Percentiles rank a stretch among this genome's conserved stretches.
Conservation (phyloP, 2,888 invertebrate species). For the Pachycephus smyrnensis region DNA sequence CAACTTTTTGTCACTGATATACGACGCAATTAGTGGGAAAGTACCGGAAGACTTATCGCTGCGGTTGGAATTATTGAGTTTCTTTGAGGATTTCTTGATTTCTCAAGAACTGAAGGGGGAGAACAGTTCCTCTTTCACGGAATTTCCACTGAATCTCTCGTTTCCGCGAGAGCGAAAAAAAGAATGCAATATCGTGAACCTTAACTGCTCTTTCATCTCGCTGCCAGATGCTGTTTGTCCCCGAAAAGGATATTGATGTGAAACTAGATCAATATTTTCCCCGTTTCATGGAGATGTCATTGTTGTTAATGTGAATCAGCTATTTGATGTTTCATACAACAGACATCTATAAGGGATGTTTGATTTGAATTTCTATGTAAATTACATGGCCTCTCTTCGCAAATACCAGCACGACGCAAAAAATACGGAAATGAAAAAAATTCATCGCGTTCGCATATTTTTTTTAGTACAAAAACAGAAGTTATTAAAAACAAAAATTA, state of each 20-base stretch:
- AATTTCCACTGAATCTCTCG: not conserved
- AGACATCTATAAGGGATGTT: not conserved
- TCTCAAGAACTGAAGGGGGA: not conserved
- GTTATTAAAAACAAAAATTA: not conserved
- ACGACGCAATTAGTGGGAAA: not conserved
- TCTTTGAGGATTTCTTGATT: not conserved
- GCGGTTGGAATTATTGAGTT: not conserved
- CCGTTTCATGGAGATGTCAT: not conserved
- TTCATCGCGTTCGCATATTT: not conserved
- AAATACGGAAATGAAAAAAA: not conserved
- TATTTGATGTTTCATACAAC: not conserved
- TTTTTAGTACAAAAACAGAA: not conserved
- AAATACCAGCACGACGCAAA: not conserved
- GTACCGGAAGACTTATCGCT: not conserved
- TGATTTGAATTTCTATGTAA: not conserved
- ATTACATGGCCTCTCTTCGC: not conserved
- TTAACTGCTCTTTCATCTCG: not conserved
- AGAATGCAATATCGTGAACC: not conserved
- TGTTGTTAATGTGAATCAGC: not conserved
- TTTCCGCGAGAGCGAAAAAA: not conserved
- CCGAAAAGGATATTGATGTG: not conserved
- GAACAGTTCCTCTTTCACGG: not conserved
- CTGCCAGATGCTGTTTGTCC: conserved; percentile 2
- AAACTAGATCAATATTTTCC: not conserved
- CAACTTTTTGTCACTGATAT: not conserved